Evolutionary conservation across 2,797 vertebrate species (phyloP).

Genomic region (Adelosebastes latens): DNA sequence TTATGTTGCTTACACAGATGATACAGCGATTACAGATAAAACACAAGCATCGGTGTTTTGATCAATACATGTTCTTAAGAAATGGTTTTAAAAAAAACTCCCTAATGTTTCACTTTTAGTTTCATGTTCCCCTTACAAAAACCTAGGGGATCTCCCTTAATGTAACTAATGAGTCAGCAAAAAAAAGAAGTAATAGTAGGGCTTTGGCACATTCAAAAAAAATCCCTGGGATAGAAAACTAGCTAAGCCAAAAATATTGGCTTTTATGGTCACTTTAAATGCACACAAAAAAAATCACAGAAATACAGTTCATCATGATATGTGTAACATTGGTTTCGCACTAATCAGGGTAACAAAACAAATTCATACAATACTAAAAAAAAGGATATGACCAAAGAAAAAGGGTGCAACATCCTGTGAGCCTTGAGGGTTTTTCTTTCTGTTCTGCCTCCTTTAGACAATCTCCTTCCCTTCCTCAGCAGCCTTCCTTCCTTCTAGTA

Average conservation of each 20-base stretch:
- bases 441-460: slow-evolving; percentile 7
- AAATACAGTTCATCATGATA: slow-evolving; percentile 69
- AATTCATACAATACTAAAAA: slow-evolving; percentile 62
- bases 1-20: slow-evolving; percentile 30
- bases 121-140: slow-evolving; percentile 12
- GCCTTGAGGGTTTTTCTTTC: slow-evolving; percentile 32
- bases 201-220: slow-evolving; percentile 54
- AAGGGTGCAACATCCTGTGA: slow-evolving; percentile 37
- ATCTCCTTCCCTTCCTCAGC: slow-evolving; percentile 27
- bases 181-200: neutral
- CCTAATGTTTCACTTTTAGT: slow-evolving; percentile 23
- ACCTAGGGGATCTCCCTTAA: slow-evolving; percentile 21
- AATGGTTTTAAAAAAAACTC: slow-evolving; percentile 4
- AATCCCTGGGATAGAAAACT: slow-evolving; percentile 50
- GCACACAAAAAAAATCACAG: slow-evolving; percentile 20
- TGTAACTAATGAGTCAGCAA: slow-evolving; percentile 20
- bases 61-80: neutral
- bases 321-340: slow-evolving; percentile 55
- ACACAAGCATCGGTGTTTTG: slow-evolving; percentile 6
- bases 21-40: slow-evolving; percentile 10
- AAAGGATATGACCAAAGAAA: slow-evolving; percentile 33
- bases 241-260: slow-evolving; percentile 23
- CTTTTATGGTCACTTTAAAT: slow-evolving; percentile 70
- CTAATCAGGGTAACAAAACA: slow-evolving; percentile 35
- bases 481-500: slow-evolving; percentile 56